These are phyloP conservation scores for Embidobia sp. DNA, from an alignment of 2,888 invertebrate species.

Conservation along the genomic window DNA sequence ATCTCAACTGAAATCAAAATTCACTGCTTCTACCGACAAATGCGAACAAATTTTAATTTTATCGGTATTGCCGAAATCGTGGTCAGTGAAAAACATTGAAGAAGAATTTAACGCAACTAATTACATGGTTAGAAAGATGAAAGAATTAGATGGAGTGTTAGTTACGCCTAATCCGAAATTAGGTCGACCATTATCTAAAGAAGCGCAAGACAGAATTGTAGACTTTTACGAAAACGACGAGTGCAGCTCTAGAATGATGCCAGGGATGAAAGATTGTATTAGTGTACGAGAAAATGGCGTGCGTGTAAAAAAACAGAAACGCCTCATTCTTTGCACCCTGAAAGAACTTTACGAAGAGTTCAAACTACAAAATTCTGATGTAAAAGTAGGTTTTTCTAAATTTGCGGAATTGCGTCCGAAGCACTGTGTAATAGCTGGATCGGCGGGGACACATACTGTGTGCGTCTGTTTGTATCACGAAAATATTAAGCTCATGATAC, in stretches of 20 bases:
- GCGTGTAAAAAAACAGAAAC: conserved; percentile 36
- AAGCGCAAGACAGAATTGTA: background rate
- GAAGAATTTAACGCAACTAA: conserved; percentile 11
- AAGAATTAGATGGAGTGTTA: conserved; percentile 2
- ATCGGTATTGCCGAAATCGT: conserved; percentile 9
- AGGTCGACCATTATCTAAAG: background rate
- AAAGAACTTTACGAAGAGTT: conserved; percentile 24
- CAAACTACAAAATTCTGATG: conserved; percentile 21
- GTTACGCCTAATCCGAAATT: background rate
- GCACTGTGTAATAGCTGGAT: conserved; percentile 32
- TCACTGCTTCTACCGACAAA: background rate
- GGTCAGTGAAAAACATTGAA: conserved; percentile 8
- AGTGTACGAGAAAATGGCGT: conserved; percentile 34
- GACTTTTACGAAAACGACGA: conserved; percentile 42
- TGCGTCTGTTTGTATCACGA: background rate
- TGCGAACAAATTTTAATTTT: conserved; percentile 10
- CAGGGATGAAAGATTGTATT: conserved; percentile 50
- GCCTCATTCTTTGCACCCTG: conserved; percentile 35
- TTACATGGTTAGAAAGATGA: conserved; percentile 16
- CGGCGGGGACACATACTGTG: background rate
- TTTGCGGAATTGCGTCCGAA: conserved; percentile 43
- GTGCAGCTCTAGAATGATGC: conserved; percentile 36
- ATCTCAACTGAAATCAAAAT: conserved; percentile 7
- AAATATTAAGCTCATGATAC: background rate
- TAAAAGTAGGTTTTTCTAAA: conserved; percentile 47